These are phyloP conservation scores for Deroplatys truncata DNA, from an alignment of 2,888 invertebrate species.

Conservation along the genomic window DNA sequence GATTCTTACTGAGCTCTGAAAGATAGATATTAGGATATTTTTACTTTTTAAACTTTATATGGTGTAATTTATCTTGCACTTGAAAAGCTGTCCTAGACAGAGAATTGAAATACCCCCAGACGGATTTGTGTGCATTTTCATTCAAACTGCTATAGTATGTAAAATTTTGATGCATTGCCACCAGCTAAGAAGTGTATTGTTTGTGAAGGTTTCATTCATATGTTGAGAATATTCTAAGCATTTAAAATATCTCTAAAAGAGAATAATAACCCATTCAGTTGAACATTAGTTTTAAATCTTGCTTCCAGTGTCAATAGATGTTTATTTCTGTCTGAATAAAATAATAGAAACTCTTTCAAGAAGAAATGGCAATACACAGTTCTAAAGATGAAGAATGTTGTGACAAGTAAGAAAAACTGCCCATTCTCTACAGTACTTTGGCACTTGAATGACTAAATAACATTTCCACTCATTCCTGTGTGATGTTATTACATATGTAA, in stretches of 20 bases:
- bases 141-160: neutral
- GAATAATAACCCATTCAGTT: neutral
- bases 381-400: neutral
- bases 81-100: too few relatives aligned
- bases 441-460: neutral
- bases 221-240: neutral
- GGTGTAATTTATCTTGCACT: too few relatives aligned
- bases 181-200: neutral
- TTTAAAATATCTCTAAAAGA: neutral
- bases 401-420: neutral
- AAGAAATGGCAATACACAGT: neutral
- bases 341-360: neutral
- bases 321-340: neutral
- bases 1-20: too few relatives aligned
- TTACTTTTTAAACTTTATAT: too few relatives aligned
- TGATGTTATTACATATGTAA: neutral
- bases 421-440: neutral
- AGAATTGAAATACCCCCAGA: too few relatives aligned
- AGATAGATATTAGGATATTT: too few relatives aligned
- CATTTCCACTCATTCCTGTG: neutral
- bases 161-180: neutral
- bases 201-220: neutral
- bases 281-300: neutral
- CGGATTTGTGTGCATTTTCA: too few relatives aligned
- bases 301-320: neutral